These are phyloP conservation scores for Mesocricetus auratus DNA, from an alignment of 2,113 vertebrate genomes.

Conservation along the genomic window DNA sequence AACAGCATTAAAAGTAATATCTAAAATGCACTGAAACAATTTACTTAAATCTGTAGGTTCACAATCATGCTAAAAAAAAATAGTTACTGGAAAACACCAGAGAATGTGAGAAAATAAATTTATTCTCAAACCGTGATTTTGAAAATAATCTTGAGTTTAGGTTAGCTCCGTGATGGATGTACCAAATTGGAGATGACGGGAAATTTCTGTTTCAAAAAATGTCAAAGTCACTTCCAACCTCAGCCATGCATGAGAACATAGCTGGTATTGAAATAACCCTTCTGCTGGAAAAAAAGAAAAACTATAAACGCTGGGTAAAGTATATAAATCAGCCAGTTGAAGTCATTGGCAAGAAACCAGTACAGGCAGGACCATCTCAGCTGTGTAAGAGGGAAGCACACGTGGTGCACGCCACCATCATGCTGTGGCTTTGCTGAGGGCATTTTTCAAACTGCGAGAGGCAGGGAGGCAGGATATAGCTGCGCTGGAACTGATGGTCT, in stretches of 20 bases:
- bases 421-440: not conserved
- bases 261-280: conserved; percentile 48
- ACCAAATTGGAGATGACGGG: conserved; percentile 12
- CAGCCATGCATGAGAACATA: conserved; percentile 55
- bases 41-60: conserved; percentile 1
- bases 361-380: not conserved
- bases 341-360: conserved; percentile 35
- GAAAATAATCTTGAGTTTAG: conserved; percentile 37
- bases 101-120: not conserved
- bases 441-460: conserved; percentile 49
- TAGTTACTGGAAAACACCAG: not conserved
- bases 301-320: conserved; percentile 46
- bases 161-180: not conserved
- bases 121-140: conserved; percentile 46
- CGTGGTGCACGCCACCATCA: not conserved
- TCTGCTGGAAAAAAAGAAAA: conserved; percentile 63
- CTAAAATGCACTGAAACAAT: not conserved
- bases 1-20: conserved; percentile 40
- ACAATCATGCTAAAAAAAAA: conserved; percentile 20
- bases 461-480: not conserved
- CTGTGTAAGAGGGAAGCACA: not conserved
- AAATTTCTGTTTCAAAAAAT: conserved; percentile 54
- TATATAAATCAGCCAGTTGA: conserved; percentile 57
- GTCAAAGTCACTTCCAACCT: conserved; percentile 59
- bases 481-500: conserved; percentile 14